phyloP scores from a whole-genome alignment of 2,113 vertebrate species.

The Pseudolaguvia tuberculata region DNA sequence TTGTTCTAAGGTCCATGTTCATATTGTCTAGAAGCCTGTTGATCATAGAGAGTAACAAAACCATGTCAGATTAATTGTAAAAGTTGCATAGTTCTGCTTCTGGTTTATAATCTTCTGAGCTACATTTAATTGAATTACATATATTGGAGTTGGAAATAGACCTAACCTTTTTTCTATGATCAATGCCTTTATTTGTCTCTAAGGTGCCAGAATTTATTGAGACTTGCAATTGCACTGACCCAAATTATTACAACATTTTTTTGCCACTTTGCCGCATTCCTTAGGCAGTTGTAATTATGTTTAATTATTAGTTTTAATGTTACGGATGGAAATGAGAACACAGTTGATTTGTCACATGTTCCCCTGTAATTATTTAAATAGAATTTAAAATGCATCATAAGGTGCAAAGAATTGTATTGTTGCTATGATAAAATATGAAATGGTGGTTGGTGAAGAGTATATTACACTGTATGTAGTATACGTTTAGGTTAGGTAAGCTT shows the following conservation, averaged over 20 bases:
- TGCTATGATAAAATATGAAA: neutral
- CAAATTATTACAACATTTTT: slow-evolving; percentile 2
- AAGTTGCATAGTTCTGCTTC: neutral
- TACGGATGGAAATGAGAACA: no score
- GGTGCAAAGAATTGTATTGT: neutral
- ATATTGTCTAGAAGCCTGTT: neutral
- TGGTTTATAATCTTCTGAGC: neutral
- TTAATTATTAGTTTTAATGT: slow-evolving; percentile 12
- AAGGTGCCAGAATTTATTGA: slow-evolving; percentile 7
- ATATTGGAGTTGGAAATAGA: neutral
- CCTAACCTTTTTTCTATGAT: slow-evolving; percentile 11
- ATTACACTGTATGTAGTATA: neutral
- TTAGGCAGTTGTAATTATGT: slow-evolving; percentile 8
- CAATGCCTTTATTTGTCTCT: slow-evolving; percentile 11
- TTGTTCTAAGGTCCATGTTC: neutral
- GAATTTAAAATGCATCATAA: no score
- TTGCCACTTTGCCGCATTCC: neutral
- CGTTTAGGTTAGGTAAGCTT: no score
- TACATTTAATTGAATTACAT: slow-evolving; percentile 1
- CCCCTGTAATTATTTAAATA: neutral
- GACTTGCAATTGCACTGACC: neutral
- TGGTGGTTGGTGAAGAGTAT: neutral
- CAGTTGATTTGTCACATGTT: neutral
- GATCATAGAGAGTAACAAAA: neutral
- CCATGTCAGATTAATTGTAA: neutral